A percentile compares a stretch with the other conserved stretches of the same genome.
These are phyloP conservation scores for Umimayanthus chanpuru DNA, from an alignment of 92 coral and sea anemone species.

Conservation along the genomic window DNA sequence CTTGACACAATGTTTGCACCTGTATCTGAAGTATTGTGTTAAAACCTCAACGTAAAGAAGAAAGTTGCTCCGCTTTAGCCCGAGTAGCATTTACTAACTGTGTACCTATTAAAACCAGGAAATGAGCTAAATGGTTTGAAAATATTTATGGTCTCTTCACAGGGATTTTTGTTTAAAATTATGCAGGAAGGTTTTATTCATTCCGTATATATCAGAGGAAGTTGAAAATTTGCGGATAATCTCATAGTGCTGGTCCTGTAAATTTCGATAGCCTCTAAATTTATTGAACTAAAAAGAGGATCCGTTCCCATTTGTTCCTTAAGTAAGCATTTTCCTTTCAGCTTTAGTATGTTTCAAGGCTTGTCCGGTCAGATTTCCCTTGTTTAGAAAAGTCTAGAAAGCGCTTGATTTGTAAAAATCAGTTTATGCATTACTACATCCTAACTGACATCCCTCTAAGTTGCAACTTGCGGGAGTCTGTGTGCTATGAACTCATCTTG, in stretches of 20 bases:
- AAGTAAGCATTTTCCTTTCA: background rate
- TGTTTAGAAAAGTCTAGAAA: background rate
- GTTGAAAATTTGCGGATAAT: background rate
- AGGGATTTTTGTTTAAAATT: background rate
- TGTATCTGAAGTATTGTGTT: conserved; percentile 25
- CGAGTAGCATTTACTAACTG: background rate
- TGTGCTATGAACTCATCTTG: background rate
- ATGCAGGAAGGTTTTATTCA: background rate
- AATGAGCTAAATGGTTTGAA: background rate
- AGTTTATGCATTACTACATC: background rate
- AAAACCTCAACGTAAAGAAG: background rate
- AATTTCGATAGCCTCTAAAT: background rate
- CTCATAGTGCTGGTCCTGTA: background rate
- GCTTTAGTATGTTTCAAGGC: background rate
- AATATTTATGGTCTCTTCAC: background rate
- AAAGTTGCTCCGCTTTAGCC: background rate
- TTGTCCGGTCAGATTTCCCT: background rate
- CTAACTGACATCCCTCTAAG: background rate
- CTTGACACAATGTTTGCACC: conserved; percentile 28
- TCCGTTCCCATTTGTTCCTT: background rate
- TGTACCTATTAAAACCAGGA: background rate
- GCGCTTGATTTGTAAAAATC: conserved; percentile 12
- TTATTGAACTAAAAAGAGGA: background rate
- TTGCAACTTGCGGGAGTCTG: background rate
- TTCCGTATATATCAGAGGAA: background rate